Evolutionary conservation across 2,888 invertebrate genomes (phyloP).

Genomic region (Lucinisca nassula): DNA sequence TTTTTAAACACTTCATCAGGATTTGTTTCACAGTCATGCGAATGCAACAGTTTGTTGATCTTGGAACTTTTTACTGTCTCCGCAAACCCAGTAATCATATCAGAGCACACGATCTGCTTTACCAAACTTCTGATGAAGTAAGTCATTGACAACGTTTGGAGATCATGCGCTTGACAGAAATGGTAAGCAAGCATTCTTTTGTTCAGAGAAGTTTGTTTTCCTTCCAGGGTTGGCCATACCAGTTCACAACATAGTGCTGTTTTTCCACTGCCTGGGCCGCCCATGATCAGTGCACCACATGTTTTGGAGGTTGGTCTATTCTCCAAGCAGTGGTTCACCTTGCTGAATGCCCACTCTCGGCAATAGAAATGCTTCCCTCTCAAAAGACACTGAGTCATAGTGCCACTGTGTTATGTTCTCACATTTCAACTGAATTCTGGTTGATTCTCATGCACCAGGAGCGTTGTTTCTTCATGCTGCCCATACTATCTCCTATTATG

Average conservation of each 20-base stretch:
- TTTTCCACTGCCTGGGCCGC: constrained; percentile 98
- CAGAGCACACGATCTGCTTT: constrained; percentile 91
- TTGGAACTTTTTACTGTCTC: constrained; percentile 91
- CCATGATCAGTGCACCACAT: constrained; percentile 96
- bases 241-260: constrained; percentile 89
- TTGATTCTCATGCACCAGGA: too few relatives aligned
- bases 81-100: constrained; percentile 80
- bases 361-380: constrained; percentile 92
- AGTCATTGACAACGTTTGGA: constrained; percentile 93
- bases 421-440: too few relatives aligned
- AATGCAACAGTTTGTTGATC: constrained; percentile 91
- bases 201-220: constrained; percentile 90
- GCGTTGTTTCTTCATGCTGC: too few relatives aligned
- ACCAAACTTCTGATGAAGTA: constrained; percentile 91
- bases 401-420: too few relatives aligned
- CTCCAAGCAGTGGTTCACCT: constrained; percentile 96
- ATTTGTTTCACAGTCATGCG: constrained; percentile 94
- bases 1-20: constrained; percentile 97
- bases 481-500: too few relatives aligned
- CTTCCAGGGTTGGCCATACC: constrained; percentile 91
- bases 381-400: constrained; percentile 85
- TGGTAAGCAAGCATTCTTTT: constrained; percentile 95
- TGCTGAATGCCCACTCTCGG: constrained; percentile 98
- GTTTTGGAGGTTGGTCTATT: constrained; percentile 93
- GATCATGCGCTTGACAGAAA: constrained; percentile 90